These are phyloP conservation scores for Trisateles emortualis DNA, from an alignment of 2,888 invertebrate genomes.

Conservation along the genomic window DNA sequence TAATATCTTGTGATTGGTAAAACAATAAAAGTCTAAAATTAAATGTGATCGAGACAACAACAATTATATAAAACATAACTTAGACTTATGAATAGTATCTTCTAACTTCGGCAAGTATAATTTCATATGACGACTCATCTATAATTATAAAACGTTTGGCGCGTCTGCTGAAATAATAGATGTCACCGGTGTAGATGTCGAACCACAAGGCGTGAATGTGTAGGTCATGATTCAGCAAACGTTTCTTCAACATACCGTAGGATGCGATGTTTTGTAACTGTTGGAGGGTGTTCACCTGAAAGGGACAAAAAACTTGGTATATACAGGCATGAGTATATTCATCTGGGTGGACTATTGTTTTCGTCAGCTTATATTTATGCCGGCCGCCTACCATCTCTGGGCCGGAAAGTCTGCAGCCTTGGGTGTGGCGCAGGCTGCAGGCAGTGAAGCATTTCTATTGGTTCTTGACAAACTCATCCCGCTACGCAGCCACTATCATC, in stretches of 20 bases:
- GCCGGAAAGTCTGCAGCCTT: no score
- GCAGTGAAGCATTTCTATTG: no score
- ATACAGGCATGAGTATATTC: no score
- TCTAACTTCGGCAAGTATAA: slow-evolving; percentile 91
- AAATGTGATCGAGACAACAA: not conserved
- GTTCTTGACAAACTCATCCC: no score
- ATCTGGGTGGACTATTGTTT: no score
- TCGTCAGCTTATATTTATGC: no score
- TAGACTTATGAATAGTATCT: slow-evolving; percentile 91
- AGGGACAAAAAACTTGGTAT: slow-evolving; percentile 44
- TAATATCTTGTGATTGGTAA: no score
- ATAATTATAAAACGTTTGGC: slow-evolving; percentile 95
- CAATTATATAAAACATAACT: slow-evolving; percentile 1
- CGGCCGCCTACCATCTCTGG: no score
- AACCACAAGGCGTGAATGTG: slow-evolving; percentile 99
- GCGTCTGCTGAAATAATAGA: slow-evolving; percentile 96
- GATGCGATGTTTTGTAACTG: slow-evolving; percentile 97
- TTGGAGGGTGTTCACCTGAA: slow-evolving; percentile 94
- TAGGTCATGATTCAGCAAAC: slow-evolving; percentile 92
- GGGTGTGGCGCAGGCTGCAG: no score
- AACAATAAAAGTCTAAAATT: no score
- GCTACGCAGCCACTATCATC: no score
- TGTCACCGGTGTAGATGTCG: slow-evolving; percentile 98
- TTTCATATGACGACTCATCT: slow-evolving; percentile 93
- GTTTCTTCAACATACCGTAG: slow-evolving; percentile 95